A percentile compares a stretch with the other conserved stretches of the same genome.
phyloP scores from a whole-genome alignment of 2,888 invertebrate species.

The Lamproptera curius region DNA sequence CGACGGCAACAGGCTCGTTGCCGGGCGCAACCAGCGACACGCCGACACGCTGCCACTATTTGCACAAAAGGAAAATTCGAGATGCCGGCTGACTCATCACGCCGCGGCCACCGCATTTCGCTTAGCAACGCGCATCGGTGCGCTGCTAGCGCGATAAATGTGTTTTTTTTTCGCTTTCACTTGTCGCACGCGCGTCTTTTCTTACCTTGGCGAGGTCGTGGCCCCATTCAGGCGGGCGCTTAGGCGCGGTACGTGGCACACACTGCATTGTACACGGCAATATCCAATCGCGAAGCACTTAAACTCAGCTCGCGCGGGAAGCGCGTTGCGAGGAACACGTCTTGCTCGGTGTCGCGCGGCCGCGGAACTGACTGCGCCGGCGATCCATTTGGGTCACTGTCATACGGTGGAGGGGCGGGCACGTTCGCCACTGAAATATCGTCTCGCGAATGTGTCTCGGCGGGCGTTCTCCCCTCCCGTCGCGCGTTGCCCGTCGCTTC shows the following conservation, averaged over 20 bases:
- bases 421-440: slow-evolving; percentile 71
- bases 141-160: slow-evolving; percentile 31
- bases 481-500: not conserved
- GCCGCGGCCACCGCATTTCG: slow-evolving; percentile 41
- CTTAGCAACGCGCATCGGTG: slow-evolving; percentile 38
- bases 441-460: slow-evolving; percentile 68
- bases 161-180: slow-evolving; percentile 30
- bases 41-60: slow-evolving; percentile 52
- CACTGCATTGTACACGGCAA: slow-evolving; percentile 65
- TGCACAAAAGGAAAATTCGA: slow-evolving; percentile 71
- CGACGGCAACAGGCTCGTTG: slow-evolving; percentile 31
- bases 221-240: slow-evolving; percentile 41
- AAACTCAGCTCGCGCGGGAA: slow-evolving; percentile 40
- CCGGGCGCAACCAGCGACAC: slow-evolving; percentile 34
- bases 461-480: slow-evolving; percentile 61
- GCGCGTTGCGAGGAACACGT: slow-evolving; percentile 39
- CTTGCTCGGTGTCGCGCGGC: slow-evolving; percentile 51
- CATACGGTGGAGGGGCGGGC: slow-evolving; percentile 71
- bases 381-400: slow-evolving; percentile 77
- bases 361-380: slow-evolving; percentile 74
- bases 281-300: slow-evolving; percentile 64
- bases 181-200: slow-evolving; percentile 37
- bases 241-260: slow-evolving; percentile 47
- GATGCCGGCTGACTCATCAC: slow-evolving; percentile 63
- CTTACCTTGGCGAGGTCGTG: slow-evolving; percentile 53